These are phyloP conservation scores for Halictus ligatus DNA, from an alignment of 2,888 invertebrate genomes.

Conservation along the genomic window DNA sequence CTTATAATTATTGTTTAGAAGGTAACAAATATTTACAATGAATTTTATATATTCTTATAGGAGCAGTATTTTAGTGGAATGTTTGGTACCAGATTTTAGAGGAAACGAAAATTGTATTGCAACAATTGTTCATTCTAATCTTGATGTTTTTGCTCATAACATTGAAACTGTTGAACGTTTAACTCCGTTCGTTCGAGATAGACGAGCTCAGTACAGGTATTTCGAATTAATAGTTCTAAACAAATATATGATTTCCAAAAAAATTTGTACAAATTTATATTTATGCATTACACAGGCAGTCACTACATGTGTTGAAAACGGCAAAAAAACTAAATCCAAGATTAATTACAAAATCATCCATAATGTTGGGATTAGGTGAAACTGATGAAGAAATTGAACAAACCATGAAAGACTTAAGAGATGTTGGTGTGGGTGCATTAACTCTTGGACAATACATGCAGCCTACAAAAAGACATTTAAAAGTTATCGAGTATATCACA, in stretches of 20 bases:
- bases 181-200: constrained; percentile 96
- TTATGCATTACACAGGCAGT: constrained; percentile 87
- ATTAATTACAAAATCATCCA: constrained; percentile 97
- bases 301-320: constrained; percentile 91
- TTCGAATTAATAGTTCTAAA: neutral
- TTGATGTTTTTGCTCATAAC: constrained; percentile 99
- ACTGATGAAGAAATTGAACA: constrained; percentile 94
- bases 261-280: constrained; percentile 19
- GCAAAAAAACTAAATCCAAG: constrained; percentile 93
- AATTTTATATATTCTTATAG: constrained; percentile 85
- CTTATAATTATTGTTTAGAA: neutral
- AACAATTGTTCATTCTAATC: constrained; percentile 91
- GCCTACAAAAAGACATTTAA: constrained; percentile 97
- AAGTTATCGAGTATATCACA: constrained; percentile 97
- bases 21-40: neutral
- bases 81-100: constrained; percentile 97
- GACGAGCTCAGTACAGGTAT: constrained; percentile 93
- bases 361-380: constrained; percentile 98
- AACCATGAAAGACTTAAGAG: constrained; percentile 94
- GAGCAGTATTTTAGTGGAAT: constrained; percentile 95
- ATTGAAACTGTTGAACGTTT: constrained; percentile 97
- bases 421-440: constrained; percentile 95
- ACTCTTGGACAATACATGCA: constrained; percentile 99
- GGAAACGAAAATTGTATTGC: constrained; percentile 91
- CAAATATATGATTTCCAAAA: constrained; percentile 18